phyloP scores from a whole-genome alignment of 2,888 invertebrate species.

The Meiosimyza platycephala region DNA sequence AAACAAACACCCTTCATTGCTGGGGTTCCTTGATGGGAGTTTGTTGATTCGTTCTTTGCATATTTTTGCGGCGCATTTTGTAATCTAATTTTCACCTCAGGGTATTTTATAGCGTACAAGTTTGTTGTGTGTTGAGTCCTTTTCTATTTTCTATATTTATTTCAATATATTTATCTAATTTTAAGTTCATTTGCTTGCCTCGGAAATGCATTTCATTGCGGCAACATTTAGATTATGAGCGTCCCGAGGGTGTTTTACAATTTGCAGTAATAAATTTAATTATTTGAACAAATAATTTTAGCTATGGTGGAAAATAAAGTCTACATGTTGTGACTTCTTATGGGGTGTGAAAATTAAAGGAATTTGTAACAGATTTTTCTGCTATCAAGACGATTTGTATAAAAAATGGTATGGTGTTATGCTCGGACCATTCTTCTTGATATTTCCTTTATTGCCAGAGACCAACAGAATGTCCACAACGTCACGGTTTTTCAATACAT shows the following conservation, averaged over 20 bases:
- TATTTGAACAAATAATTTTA: slow-evolving; percentile 11
- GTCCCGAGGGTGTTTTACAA: slow-evolving; percentile 30
- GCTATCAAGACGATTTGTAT: too few relatives aligned
- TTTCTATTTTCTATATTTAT: background rate
- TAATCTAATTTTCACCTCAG: slow-evolving; percentile 38
- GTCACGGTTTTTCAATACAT: too few relatives aligned
- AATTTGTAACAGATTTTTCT: too few relatives aligned
- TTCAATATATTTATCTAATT: slow-evolving; percentile 29
- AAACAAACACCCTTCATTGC: slow-evolving; percentile 21
- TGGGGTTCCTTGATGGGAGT: background rate
- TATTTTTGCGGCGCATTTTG: slow-evolving; percentile 15
- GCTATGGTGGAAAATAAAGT: background rate
- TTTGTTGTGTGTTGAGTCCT: slow-evolving; percentile 10
- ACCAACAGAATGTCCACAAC: too few relatives aligned
- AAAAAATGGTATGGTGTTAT: too few relatives aligned
- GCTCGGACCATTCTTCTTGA: too few relatives aligned
- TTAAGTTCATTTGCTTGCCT: slow-evolving; percentile 20
- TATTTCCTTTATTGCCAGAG: too few relatives aligned
- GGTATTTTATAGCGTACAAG: slow-evolving; percentile 2
- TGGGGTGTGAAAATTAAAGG: too few relatives aligned
- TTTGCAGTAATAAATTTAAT: slow-evolving; percentile 30
- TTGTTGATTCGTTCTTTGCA: background rate
- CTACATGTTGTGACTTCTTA: too few relatives aligned
- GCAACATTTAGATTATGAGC: slow-evolving; percentile 24
- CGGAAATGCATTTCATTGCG: slow-evolving; percentile 17